Evolutionary conservation across 2,797 vertebrate species (phyloP), one percentile per base, ranked within the genome.

Genomic region (Coilia nasus): DNA sequence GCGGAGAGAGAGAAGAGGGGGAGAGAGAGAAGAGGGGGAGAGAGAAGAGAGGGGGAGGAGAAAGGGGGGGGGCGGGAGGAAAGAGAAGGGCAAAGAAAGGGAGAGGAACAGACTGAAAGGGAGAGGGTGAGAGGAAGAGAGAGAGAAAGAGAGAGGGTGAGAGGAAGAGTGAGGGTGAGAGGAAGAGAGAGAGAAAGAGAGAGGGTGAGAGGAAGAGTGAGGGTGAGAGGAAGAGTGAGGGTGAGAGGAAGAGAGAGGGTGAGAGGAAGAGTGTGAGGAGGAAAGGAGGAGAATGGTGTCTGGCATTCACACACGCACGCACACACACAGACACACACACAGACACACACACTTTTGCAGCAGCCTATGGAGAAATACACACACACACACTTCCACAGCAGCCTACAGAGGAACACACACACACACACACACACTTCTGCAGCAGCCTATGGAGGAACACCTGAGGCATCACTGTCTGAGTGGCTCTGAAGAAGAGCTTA

Each of bases 171-270:
- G n/a, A n/a, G n/a, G n/a, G n/a, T n/a, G 19, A 17, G 15, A 17
- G 19, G 88, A 87, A 88, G 88, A 86, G 87, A 83, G 84, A 81
- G 85, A 86, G 87, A 89, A 82, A 50, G 2, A 19, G 82, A 82
- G 84, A 86, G 31, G n/a, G n/a, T n/a, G n/a, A n/a, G n/a, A n/a
- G n/a, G n/a, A n/a, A n/a, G n/a, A n/a, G n/a, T n/a, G n/a, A n/a
- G n/a, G n/a, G n/a, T n/a, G n/a, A n/a, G n/a, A n/a, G n/a, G n/a
- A n/a, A n/a, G n/a, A n/a, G n/a, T n/a, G n/a, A n/a, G n/a, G n/a
- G n/a, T n/a, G n/a, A n/a, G n/a, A n/a, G n/a, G n/a, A n/a, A n/a
- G n/a, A n/a, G n/a, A n/a, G n/a, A n/a, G n/a, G n/a, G n/a, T n/a
- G n/a, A n/a, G n/a, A n/a, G 57, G 6, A 17, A 46, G 5, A 62